Percentiles rank a stretch among this genome's conserved stretches.
These are phyloP conservation scores for Ranitomeya imitator DNA, from an alignment of 2,113 vertebrate species.

Conservation along the genomic window DNA sequence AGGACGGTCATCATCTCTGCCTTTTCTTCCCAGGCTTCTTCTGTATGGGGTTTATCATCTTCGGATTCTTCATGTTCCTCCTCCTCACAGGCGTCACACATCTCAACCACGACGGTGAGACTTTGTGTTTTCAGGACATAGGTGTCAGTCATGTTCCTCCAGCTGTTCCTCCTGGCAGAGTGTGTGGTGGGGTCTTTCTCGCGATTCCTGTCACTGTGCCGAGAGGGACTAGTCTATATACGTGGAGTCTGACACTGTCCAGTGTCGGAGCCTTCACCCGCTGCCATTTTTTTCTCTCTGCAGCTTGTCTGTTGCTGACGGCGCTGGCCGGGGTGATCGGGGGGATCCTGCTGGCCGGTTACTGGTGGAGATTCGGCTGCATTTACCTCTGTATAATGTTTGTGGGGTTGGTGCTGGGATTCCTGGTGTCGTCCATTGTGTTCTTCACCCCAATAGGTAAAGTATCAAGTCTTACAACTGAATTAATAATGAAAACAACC, in stretches of 20 bases:
- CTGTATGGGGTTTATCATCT: conserved; percentile 86
- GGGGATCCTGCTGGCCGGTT: conserved; percentile 80
- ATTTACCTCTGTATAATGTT: conserved; percentile 78
- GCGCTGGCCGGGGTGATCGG: conserved; percentile 77
- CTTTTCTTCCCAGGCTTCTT: conserved; percentile 78
- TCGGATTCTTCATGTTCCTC: conserved; percentile 83
- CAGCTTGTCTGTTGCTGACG: conserved; percentile 81
- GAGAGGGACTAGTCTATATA: too few species aligned
- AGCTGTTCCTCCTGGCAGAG: too few species aligned
- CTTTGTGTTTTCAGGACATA: not conserved
- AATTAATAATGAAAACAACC: too few species aligned
- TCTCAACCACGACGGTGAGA: conserved; percentile 82
- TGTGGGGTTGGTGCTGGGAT: conserved; percentile 85
- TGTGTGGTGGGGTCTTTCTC: too few species aligned
- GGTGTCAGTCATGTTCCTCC: too few species aligned
- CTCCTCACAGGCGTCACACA: conserved; percentile 76
- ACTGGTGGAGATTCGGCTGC: conserved; percentile 91
- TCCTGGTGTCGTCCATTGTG: conserved; percentile 73
- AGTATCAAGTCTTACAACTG: not conserved
- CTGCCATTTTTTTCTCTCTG: not conserved
- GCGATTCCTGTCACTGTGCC: not conserved
- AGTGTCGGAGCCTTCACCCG: not conserved
- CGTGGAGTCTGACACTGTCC: too few species aligned
- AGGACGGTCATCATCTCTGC: not conserved
- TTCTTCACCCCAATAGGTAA: conserved; percentile 92